Percentiles rank a stretch among this genome's conserved stretches.
phyloP scores from a whole-genome alignment of 1,140 invertebrate species.

The Aphis gossypii region DNA sequence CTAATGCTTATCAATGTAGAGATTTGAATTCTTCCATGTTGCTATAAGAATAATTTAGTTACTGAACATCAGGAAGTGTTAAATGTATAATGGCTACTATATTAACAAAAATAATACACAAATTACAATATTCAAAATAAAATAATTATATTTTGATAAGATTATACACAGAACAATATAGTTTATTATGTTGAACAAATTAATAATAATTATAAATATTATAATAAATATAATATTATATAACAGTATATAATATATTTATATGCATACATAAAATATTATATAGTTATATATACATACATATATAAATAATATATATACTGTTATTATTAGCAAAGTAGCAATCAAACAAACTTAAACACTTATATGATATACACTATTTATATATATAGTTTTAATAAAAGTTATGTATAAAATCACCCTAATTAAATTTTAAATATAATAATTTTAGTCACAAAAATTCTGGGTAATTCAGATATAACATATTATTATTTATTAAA shows the following conservation, averaged over 20 bases:
- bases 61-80: neutral
- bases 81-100: neutral
- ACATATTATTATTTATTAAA: constrained; percentile 32
- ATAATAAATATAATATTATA: constrained; percentile 27
- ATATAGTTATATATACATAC: neutral
- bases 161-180: constrained; percentile 44
- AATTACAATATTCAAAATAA: constrained; percentile 28
- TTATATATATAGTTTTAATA: constrained; percentile 25
- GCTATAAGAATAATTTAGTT: too few relatives aligned
- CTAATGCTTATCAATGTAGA: too few relatives aligned
- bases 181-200: constrained; percentile 33
- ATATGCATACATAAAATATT: neutral
- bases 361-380: constrained; percentile 40
- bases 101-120: neutral
- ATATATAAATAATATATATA: neutral
- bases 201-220: constrained; percentile 43
- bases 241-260: constrained; percentile 2
- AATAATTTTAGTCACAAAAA: neutral
- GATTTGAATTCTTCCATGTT: too few relatives aligned
- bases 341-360: constrained; percentile 55
- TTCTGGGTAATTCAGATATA: neutral
- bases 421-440: neutral
- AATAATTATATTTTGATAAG: constrained; percentile 32
- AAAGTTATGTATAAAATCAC: constrained; percentile 22
- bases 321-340: constrained; percentile 37